These are phyloP conservation scores for Helogale parvula DNA, from an alignment of 2,113 vertebrate species.

Conservation along the genomic window DNA sequence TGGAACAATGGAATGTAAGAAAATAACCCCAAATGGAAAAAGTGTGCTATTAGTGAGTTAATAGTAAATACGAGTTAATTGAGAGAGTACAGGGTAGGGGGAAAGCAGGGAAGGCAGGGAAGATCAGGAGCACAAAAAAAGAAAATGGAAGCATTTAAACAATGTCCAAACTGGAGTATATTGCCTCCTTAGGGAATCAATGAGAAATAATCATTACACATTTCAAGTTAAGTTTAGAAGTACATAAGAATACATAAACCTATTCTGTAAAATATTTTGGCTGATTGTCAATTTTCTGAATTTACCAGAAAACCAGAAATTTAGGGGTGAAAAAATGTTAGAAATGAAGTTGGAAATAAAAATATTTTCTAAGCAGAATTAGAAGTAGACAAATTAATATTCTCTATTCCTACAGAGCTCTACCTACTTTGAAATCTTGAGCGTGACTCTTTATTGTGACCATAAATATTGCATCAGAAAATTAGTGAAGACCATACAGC, in stretches of 20 bases:
- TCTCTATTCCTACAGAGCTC: background rate
- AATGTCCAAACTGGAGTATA: background rate
- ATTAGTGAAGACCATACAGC: background rate
- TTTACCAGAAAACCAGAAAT: background rate
- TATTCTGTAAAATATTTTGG: background rate
- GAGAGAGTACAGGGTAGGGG: background rate
- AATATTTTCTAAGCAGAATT: constrained; percentile 33
- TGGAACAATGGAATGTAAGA: background rate
- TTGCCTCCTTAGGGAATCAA: background rate
- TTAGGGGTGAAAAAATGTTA: background rate
- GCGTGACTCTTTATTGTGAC: background rate
- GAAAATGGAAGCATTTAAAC: background rate
- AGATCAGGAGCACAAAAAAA: background rate
- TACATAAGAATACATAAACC: background rate
- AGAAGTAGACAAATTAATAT: background rate
- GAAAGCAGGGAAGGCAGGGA: background rate
- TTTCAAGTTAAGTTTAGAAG: background rate
- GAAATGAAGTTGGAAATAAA: background rate
- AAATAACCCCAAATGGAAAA: background rate
- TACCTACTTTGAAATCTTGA: background rate
- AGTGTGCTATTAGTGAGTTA: background rate
- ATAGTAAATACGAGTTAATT: background rate
- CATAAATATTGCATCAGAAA: constrained; percentile 18
- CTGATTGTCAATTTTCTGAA: background rate
- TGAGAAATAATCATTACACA: background rate